Evolutionary conservation across 2,888 invertebrate genomes (phyloP), one percentile per base, ranked within the genome.

Genomic region (Pediacus dermestoides): DNA sequence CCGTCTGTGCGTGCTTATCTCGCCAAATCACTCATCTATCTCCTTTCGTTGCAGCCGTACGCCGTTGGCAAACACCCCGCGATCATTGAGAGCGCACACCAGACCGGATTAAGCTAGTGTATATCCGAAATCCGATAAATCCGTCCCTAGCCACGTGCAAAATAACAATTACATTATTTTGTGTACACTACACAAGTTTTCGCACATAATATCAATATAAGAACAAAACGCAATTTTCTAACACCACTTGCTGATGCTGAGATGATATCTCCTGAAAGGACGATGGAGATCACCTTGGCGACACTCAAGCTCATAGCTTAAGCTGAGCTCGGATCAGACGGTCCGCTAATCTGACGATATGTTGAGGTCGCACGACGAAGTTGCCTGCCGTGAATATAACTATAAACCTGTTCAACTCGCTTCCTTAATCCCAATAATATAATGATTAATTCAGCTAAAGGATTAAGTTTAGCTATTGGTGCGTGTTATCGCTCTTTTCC

Each of bases 261-360:
- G n/a, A n/a, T n/a, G n/a, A n/a, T 23, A 23, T 23, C 23, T 23
- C 9, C 10, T 23, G 23, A 48, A 53, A 50, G 51, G 46, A 50
- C 45, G 48, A 51, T 50, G 34, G 30, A 47, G 44, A 60, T 61
- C 61, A 62, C 61, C 61, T 62, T 60, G 58, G 50, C 55, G 60
- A 61, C 61, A 57, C 50, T 49, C 58, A 60, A 58, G 57, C 53
- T 44, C 51, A 48, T 52, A 51, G 53, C 55, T 46, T 50, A 47
- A 50, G 49, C 52, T 60, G 54, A 63, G 58, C 58, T 53, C 42
- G 63, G 63, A 64, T 64, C 63, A 62, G 63, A 61, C 58, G 73
- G 74, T 73, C 71, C 71, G 73, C 74, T 78, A 78, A 78, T 78
- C 78, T 76, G 73, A 65, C 74, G 77, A 77, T 76, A 74, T 76